Evolutionary conservation across 23 tunicate genomes (phyloP), one percentile per base, ranked within the genome.

Genomic region (Trididemnum clinides): DNA sequence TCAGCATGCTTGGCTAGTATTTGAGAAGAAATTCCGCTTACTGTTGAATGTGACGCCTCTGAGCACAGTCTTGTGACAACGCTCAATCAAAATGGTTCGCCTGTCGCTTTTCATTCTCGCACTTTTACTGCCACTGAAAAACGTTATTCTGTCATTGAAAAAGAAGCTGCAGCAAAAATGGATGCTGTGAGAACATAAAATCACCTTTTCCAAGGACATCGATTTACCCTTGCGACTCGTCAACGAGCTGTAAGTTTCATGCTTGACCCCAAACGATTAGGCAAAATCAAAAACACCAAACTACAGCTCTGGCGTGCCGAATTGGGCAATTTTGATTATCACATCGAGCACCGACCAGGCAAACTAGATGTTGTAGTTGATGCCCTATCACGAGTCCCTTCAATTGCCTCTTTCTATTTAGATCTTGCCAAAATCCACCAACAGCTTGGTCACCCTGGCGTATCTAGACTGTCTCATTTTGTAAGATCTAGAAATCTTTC

Each of bases 241-340:
- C 89, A 85, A 36, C 34, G 37, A 69, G 28, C 82, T 2, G 72
- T 85, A 2, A 28, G 73, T 19, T 76, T 76, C 73, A 85, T 85
- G 89, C 21, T 85, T 20, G 83, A 85, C 73, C 22, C 32, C 20
- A 2, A 19, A 3, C 28, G 51, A 33, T 19, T 2, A 28, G 33
- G 34, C 32, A 85, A 85, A 77, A 85, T 75, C 31, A 85, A 85
- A 31, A 85, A 76, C 33, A 39, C n/a, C 19, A 76, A 85, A 77
- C 51, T 76, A 32, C 72, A 54, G 51, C 19, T 6, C 4, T 85
- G 83, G 89, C 31, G 89, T 12, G 15, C 35, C 20, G 89, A 85
- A 34, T 33, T 75, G 28, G 78, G 10, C 4, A 23, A 23, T 19
- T 84, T 75, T 22, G 21, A n/a, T 20, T 85, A 85, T 28, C 28